phyloP scores from a whole-genome alignment of 2,113 vertebrate species.

The Pollimyrus isidori region DNA sequence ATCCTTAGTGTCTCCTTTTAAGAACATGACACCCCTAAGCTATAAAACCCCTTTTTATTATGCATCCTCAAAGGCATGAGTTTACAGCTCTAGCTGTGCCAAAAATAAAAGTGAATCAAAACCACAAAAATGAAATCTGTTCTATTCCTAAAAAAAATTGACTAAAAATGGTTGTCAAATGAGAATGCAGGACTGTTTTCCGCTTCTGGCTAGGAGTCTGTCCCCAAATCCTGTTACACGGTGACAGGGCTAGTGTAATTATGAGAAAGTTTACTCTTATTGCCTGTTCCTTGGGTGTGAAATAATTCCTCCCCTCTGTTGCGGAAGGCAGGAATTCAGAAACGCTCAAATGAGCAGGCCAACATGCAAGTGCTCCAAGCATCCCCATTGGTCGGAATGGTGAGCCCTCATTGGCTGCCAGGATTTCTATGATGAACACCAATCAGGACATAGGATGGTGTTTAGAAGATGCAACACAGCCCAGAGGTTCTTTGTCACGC shows the following conservation, averaged over 20 bases:
- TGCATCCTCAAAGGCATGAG: neutral
- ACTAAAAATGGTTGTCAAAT: slow-evolving; percentile 33
- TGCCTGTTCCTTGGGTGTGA: slow-evolving; percentile 32
- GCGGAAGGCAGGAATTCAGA: slow-evolving; percentile 29
- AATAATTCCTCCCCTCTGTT: slow-evolving; percentile 27
- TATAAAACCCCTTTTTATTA: neutral
- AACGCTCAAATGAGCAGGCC: slow-evolving; percentile 26
- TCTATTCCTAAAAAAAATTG: slow-evolving; percentile 21
- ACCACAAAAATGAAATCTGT: slow-evolving; percentile 19
- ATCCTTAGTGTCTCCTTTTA: neutral
- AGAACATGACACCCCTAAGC: neutral
- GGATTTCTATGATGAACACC: neutral
- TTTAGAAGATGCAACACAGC: neutral
- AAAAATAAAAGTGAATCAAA: slow-evolving; percentile 16
- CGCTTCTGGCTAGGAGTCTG: slow-evolving; percentile 20
- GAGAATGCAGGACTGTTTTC: slow-evolving; percentile 18
- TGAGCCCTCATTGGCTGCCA: neutral
- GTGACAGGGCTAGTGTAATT: slow-evolving; percentile 28
- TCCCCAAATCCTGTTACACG: slow-evolving; percentile 29
- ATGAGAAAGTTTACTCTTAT: slow-evolving; percentile 34
- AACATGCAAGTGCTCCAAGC: slow-evolving; percentile 7
- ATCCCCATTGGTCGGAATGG: slow-evolving; percentile 21
- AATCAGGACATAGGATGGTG: neutral
- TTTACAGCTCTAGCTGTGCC: neutral
- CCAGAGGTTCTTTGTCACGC: neutral